Conservation (phyloP, 2,113 vertebrate species). For the Nansenia antarctica region DNA sequence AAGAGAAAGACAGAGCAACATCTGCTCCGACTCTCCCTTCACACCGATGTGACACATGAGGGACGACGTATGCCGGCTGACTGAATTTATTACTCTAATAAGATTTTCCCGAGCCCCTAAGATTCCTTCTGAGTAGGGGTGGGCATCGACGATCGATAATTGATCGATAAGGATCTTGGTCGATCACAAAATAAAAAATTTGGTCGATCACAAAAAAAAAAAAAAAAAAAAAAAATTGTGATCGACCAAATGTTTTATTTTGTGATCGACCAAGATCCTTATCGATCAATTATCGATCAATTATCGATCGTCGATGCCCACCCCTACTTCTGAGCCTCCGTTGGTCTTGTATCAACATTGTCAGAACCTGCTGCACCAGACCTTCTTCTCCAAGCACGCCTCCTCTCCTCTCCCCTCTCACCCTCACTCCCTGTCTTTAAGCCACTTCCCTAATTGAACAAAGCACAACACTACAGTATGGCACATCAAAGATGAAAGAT, state of each 20-base stretch:
- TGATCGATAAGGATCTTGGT: no score
- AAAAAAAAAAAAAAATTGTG: no score
- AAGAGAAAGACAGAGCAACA: constrained; percentile 25
- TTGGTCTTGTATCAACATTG: constrained; percentile 24
- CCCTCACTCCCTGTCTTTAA: background rate
- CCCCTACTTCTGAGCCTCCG: background rate
- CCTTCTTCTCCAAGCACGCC: background rate
- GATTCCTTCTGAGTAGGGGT: no score
- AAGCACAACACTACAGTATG: background rate
- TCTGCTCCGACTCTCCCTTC: constrained; percentile 42
- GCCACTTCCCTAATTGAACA: background rate
- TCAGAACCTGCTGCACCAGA: constrained; percentile 5
- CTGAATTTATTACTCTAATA: constrained; percentile 44
- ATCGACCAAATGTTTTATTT: no score
- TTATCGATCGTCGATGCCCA: no score
- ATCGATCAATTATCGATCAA: no score
- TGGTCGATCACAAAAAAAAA: no score
- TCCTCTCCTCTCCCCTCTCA: background rate
- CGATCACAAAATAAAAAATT: no score
- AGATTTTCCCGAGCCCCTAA: constrained; percentile 27
- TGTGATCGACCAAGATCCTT: no score
- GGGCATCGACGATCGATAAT: no score
- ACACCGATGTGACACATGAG: constrained; percentile 41
- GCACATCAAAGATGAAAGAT: background rate
- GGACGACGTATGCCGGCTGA: constrained; percentile 15